Base-by-base conservation (phyloP, 37 sponge, comb jelly and placozoan genomes). In the Spongia lamella region DNA sequence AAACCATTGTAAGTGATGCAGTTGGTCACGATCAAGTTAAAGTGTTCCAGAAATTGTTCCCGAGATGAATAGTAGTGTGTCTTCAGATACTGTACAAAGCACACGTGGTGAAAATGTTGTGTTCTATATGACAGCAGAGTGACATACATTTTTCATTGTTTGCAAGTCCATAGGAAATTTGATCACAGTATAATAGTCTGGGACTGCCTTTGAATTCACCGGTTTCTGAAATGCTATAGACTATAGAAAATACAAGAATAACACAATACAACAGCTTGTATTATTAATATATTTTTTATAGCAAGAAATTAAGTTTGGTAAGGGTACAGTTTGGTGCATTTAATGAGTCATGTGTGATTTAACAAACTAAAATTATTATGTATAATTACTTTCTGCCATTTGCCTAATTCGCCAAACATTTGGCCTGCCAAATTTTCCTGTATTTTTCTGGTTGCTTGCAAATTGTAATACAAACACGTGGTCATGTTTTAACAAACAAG, bases 141-240 rank as follows among this genome's bases (percentile, higher is more conserved):
- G 2, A 21, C 84, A 76, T 14, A 90, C 92, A 63, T 90, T 89
- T 67, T 82, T 94, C 83, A 98, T 90, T 14, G 93, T 94, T 67
- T 98, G 92, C 1, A 98, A 87, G 74, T 98, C 96, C 99, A 98
- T 95, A 3, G 99, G 96, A 47, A 86, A 89, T 53, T 92, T 94
- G 63, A 98, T 93, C 37, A 90, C 72, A 17, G 78, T 79, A 67
- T 95, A 90, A 78, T 98, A 98, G 65, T 98, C 99, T 13, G 99
- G 94, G 29, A 92, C 90, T 2, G 76, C 30, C 79, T 95, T 92
- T 4, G 90, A 77, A 24, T 77, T 72, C 26, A 98, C 99, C 3
- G 99, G 96, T 33, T 92, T 89, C 66, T 86, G 86, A 70, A 98
- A 98, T 27, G 86, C 78, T 2, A 56, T 73, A 1, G 87, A 72